Percentiles rank a stretch among this genome's conserved stretches.
These are phyloP conservation scores for Pomacea canaliculata DNA, from an alignment of 2,888 invertebrate genomes.

Conservation along the genomic window DNA sequence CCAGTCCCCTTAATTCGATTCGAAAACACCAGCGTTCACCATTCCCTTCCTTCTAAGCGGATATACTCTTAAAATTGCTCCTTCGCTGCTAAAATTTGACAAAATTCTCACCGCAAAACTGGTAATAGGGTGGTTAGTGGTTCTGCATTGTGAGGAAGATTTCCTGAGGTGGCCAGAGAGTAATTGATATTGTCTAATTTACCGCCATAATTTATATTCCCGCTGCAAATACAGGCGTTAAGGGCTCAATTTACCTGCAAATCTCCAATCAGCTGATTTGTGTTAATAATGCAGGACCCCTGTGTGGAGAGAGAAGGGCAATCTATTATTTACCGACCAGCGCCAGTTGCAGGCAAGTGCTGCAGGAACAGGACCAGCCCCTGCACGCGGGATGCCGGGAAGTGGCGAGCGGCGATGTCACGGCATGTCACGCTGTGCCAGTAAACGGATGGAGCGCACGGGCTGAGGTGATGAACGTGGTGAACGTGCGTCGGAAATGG, in stretches of 20 bases:
- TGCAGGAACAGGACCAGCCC: slow-evolving; percentile 14
- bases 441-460: slow-evolving; percentile 11
- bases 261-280: slow-evolving; percentile 50
- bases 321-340: slow-evolving; percentile 30
- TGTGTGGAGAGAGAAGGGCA: slow-evolving; percentile 24
- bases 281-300: slow-evolving; percentile 51
- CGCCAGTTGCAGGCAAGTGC: background rate
- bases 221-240: slow-evolving; percentile 48
- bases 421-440: slow-evolving; percentile 19
- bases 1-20: slow-evolving; percentile 55
- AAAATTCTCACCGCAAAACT: slow-evolving; percentile 53
- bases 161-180: slow-evolving; percentile 54
- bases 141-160: slow-evolving; percentile 51
- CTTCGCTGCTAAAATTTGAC: slow-evolving; percentile 54
- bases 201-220: slow-evolving; percentile 56
- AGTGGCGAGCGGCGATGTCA: slow-evolving; percentile 20
- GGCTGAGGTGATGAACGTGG: slow-evolving; percentile 14
- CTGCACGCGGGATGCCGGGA: slow-evolving; percentile 19
- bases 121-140: slow-evolving; percentile 52
- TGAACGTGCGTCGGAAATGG: slow-evolving; percentile 25
- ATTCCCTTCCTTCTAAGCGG: slow-evolving; percentile 46
- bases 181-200: slow-evolving; percentile 60
- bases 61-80: slow-evolving; percentile 55
- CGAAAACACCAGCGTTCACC: slow-evolving; percentile 55
- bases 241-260: slow-evolving; percentile 50